phyloP scores from a whole-genome alignment of 2,113 vertebrate species.

The Lophotis ruficrista region DNA sequence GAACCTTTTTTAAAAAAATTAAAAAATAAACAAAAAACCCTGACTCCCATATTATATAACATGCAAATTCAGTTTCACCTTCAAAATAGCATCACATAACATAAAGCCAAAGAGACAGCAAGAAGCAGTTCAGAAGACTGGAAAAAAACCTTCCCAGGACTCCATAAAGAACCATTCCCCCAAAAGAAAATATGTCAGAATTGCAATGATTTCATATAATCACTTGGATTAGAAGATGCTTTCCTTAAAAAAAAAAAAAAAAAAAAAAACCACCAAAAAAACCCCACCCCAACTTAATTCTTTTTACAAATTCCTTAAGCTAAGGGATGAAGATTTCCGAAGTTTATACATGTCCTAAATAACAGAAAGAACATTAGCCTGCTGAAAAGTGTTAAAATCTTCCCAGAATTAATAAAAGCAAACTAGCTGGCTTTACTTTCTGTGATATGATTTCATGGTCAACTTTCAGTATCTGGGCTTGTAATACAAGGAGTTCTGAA shows the following conservation, averaged over 20 bases:
- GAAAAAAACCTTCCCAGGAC: not conserved
- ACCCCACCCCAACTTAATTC: not conserved
- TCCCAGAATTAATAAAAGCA: not conserved
- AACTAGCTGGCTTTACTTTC: not conserved
- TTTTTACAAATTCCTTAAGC: not conserved
- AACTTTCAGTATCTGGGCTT: not conserved
- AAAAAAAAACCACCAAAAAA: too few species aligned
- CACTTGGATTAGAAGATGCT: not conserved
- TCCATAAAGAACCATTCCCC: not conserved
- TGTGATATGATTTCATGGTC: not conserved
- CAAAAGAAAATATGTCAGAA: not conserved
- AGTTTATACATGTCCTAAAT: not conserved
- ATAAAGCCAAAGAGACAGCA: not conserved
- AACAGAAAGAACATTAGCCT: not conserved
- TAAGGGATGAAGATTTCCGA: not conserved
- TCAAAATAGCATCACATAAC: not conserved
- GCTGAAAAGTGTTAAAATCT: not conserved
- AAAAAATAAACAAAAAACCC: not conserved
- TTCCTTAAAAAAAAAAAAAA: not conserved
- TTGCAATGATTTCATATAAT: not conserved
- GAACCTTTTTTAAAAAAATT: not conserved
- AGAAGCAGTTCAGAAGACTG: not conserved
- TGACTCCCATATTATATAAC: conserved; percentile 28
- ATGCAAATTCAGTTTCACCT: conserved; percentile 45
- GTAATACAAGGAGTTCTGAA: not conserved